Evolutionary conservation across 2,113 vertebrate species (phyloP).

Genomic region (Propithecus coquereli): DNA sequence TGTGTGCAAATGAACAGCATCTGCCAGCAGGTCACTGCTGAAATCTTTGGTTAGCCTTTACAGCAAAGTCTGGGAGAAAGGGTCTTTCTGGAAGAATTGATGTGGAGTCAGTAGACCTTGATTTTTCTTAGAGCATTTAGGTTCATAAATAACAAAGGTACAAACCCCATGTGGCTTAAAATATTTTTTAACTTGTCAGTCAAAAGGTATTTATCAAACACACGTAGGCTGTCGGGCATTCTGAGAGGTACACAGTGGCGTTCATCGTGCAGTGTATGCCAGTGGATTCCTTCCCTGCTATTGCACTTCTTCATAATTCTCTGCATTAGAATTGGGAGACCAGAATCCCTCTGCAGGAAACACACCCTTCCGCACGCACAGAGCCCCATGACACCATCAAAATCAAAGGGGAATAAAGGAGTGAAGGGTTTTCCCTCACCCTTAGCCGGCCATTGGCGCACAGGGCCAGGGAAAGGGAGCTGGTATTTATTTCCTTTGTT

Average conservation of each 20-base stretch:
- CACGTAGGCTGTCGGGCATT: rapidly evolving
- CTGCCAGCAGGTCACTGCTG: neutral
- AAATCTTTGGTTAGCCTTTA: neutral
- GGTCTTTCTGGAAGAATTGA: neutral
- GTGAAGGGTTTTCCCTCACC: too few species aligned
- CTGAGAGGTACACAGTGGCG: neutral
- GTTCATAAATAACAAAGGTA: neutral
- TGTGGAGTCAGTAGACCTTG: neutral
- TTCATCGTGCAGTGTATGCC: rapidly evolving
- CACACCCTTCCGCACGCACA: neutral
- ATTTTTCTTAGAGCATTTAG: neutral
- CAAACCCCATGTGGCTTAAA: neutral
- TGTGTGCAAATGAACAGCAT: neutral
- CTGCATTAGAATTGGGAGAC: neutral
- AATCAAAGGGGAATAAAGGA: neutral
- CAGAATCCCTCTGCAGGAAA: neutral
- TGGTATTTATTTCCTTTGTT: neutral
- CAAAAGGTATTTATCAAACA: neutral
- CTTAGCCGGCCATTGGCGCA: rapidly evolving
- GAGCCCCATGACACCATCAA: neutral
- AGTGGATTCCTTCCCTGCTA: neutral
- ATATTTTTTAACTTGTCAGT: neutral
- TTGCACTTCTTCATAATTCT: too few species aligned
- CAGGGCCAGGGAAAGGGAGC: too few species aligned
- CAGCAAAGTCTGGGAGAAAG: neutral